Conservation (phyloP, 2,797 vertebrate species). For the Betta splendens region DNA sequence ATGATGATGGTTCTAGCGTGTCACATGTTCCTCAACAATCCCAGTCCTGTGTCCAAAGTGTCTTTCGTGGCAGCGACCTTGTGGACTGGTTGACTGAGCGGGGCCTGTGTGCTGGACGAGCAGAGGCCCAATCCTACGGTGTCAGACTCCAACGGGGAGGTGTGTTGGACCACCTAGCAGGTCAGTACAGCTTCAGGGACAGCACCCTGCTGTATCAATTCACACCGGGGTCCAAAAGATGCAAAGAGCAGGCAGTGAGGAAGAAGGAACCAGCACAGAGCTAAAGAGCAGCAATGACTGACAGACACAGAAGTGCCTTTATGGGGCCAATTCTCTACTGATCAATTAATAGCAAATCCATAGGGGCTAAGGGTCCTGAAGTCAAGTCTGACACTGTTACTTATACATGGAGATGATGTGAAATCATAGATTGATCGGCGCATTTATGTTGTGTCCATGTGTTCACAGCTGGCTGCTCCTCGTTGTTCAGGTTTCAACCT, state of each 20-base stretch:
- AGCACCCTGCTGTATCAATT: constrained; percentile 82
- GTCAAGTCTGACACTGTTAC: background rate
- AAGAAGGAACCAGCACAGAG: background rate
- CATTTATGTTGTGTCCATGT: background rate
- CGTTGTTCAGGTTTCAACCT: constrained; percentile 1
- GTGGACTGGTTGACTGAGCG: constrained; percentile 87
- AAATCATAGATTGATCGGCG: background rate
- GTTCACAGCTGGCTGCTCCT: background rate
- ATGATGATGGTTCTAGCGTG: background rate
- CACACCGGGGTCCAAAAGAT: constrained; percentile 20
- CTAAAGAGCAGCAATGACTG: background rate
- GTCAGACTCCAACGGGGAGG: constrained; percentile 83
- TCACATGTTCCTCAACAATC: background rate
- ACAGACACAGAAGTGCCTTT: constrained; percentile 35
- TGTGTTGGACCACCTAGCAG: constrained; percentile 77
- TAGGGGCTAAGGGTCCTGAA: too few relatives aligned
- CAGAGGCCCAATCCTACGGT: constrained; percentile 83
- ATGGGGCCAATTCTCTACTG: constrained; percentile 2
- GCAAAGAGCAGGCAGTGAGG: constrained; percentile 2
- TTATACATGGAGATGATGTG: background rate
- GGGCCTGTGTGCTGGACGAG: constrained; percentile 83
- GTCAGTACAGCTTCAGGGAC: constrained; percentile 83
- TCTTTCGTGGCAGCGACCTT: constrained; percentile 85
- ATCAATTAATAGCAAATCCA: background rate
- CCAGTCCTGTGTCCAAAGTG: background rate